phyloP scores from a whole-genome alignment of 2,888 invertebrate genomes.

The Oligia fasciuncula region DNA sequence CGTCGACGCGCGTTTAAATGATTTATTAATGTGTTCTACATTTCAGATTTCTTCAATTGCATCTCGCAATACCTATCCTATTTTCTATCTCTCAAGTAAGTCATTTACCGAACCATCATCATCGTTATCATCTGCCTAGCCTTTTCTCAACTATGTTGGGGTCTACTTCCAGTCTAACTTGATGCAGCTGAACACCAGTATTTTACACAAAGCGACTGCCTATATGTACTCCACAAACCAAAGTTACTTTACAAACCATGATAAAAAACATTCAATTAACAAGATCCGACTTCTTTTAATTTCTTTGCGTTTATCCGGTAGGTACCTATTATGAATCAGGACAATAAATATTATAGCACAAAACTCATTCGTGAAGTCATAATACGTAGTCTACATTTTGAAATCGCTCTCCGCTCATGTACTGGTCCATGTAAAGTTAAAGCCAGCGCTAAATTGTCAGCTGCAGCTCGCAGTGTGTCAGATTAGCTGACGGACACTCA shows the following conservation, averaged over 20 bases:
- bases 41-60: no score
- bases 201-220: background rate
- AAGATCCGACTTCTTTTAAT: background rate
- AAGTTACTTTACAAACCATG: background rate
- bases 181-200: background rate
- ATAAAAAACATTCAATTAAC: background rate
- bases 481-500: slow-evolving; percentile 70
- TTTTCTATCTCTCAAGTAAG: background rate
- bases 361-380: background rate
- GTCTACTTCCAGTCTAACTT: background rate
- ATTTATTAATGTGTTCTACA: background rate
- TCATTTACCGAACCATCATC: background rate
- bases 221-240: background rate
- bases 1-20: background rate
- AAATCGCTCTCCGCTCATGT: slow-evolving; percentile 29
- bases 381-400: background rate
- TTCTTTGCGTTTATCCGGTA: background rate
- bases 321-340: background rate
- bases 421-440: slow-evolving; percentile 36
- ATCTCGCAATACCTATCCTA: background rate
- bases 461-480: slow-evolving; percentile 68
- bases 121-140: background rate
- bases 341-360: background rate
- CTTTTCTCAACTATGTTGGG: background rate
- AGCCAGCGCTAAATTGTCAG: slow-evolving; percentile 75